Conservation (phyloP, 1,140 invertebrate species). For the Andrena cerasifolii region DNA sequence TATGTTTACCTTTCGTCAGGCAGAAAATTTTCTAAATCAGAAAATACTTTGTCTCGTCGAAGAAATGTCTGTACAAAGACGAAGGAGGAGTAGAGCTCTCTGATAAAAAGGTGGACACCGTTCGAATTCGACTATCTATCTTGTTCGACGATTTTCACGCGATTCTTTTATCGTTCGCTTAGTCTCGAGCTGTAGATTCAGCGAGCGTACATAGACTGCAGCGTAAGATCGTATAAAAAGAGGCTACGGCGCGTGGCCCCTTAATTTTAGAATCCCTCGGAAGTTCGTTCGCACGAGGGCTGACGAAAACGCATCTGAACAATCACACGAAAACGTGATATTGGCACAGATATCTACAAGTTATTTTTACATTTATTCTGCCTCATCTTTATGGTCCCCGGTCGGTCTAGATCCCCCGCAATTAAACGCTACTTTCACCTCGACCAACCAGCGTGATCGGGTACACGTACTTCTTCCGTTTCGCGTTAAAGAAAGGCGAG, state of each 20-base stretch:
- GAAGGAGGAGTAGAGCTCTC: slow-evolving; percentile 5
- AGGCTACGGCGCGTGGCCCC: slow-evolving; percentile 45
- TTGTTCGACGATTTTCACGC: slow-evolving; percentile 8
- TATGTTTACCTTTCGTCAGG: slow-evolving; percentile 12
- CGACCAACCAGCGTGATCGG: slow-evolving; percentile 82
- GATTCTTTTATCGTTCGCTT: neutral
- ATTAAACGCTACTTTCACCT: slow-evolving; percentile 84
- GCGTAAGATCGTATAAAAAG: slow-evolving; percentile 29
- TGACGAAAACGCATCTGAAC: neutral
- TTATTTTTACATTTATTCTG: slow-evolving; percentile 28
- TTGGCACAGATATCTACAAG: slow-evolving; percentile 43
- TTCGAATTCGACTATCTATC: slow-evolving; percentile 41
- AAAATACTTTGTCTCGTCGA: slow-evolving; percentile 32
- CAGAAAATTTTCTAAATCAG: slow-evolving; percentile 39
- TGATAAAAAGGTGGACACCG: slow-evolving; percentile 29
- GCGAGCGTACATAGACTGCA: neutral
- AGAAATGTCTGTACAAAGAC: slow-evolving; percentile 37
- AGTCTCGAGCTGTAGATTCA: neutral
- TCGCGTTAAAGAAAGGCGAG: slow-evolving; percentile 83
- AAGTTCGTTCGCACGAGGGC: neutral
- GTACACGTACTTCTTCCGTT: slow-evolving; percentile 85
- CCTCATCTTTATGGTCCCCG: slow-evolving; percentile 10
- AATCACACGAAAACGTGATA: slow-evolving; percentile 11
- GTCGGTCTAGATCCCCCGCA: slow-evolving; percentile 4
- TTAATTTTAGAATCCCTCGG: slow-evolving; percentile 44